A percentile compares a stretch with the other conserved stretches of the same genome.
These are phyloP conservation scores for Zoanthus sociatus DNA, from an alignment of 92 coral and sea anemone genomes.

Conservation along the genomic window DNA sequence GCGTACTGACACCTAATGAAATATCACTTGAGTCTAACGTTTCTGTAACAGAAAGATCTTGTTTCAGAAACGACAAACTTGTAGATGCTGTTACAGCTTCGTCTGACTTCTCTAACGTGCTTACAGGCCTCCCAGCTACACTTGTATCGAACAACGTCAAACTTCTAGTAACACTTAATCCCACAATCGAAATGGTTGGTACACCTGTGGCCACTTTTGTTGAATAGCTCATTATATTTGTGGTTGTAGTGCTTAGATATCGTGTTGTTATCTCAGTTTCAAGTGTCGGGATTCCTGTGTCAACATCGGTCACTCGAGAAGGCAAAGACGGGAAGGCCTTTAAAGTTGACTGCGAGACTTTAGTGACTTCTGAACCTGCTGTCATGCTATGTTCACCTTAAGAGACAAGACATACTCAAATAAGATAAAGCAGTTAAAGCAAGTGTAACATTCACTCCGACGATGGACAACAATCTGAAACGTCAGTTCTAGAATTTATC, in stretches of 20 bases:
- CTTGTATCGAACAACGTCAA: neutral
- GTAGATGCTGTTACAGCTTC: neutral
- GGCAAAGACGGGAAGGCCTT: neutral
- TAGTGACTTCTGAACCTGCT: neutral
- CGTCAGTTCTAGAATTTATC: no score
- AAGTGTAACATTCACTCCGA: no score
- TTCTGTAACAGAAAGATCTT: neutral
- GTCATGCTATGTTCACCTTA: conserved; percentile 22
- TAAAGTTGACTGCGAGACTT: conserved; percentile 11
- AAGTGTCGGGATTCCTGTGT: neutral
- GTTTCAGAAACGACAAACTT: neutral
- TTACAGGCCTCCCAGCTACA: neutral
- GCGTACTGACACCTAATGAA: neutral
- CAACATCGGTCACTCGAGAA: conserved; percentile 1
- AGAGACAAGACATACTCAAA: neutral
- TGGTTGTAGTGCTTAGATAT: neutral
- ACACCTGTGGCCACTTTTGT: neutral
- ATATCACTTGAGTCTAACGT: neutral
- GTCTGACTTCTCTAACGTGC: neutral
- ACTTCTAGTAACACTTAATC: no score
- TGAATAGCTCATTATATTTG: neutral
- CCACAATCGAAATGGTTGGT: neutral
- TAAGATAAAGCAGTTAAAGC: neutral
- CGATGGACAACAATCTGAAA: no score
- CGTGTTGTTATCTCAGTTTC: neutral